A percentile compares a stretch with the other conserved stretches of the same genome.
Evolutionary conservation across 2,888 invertebrate species (phyloP).

Genomic region (Exocentrus adspersus): DNA sequence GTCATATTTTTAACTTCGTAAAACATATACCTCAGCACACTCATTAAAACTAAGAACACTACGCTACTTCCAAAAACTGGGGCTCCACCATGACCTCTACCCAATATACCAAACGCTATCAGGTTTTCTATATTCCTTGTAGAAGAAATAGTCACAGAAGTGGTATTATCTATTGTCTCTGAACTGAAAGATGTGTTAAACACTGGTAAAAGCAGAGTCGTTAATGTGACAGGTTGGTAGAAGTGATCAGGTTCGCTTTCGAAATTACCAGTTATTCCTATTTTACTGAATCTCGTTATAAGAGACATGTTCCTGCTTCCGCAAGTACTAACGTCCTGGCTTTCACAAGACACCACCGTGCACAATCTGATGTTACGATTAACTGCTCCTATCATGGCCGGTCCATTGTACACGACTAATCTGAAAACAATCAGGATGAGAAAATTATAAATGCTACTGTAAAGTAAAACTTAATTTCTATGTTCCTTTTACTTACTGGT

Average conservation of each 20-base stretch:
- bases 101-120: conserved; percentile 43
- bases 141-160: conserved; percentile 32
- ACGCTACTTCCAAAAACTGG: conserved; percentile 12
- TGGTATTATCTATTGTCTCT: conserved; percentile 22
- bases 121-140: conserved; percentile 31
- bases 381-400: conserved; percentile 13
- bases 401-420: conserved; percentile 37
- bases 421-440: not conserved
- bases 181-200: conserved; percentile 39
- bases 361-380: conserved; percentile 41
- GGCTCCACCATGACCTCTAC: conserved; percentile 29
- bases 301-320: conserved; percentile 39
- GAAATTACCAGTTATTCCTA: conserved; percentile 40
- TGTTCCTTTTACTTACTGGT: conserved; percentile 47
- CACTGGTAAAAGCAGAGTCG: conserved; percentile 40
- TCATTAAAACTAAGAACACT: conserved; percentile 3
- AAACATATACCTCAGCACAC: not conserved
- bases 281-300: conserved; percentile 40
- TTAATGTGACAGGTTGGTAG: conserved; percentile 45
- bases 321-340: conserved; percentile 40
- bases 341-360: conserved; percentile 45
- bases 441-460: not conserved
- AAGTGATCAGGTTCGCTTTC: conserved; percentile 29
- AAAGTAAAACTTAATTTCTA: too few species aligned
- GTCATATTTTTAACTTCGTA: not conserved